Conservation (phyloP, 2,113 vertebrate species). For the Stegastes partitus region DNA sequence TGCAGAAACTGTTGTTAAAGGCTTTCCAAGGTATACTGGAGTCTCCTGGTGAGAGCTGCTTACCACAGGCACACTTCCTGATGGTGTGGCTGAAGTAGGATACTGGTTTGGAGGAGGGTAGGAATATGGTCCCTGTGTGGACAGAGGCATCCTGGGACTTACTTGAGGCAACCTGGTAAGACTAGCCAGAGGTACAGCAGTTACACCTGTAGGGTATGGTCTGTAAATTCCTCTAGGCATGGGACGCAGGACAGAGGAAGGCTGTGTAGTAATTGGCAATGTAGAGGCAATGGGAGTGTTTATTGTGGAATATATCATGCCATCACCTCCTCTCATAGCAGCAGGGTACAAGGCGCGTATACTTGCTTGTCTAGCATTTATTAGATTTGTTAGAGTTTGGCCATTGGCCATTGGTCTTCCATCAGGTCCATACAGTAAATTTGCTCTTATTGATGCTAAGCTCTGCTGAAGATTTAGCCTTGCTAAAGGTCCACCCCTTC, state of each 20-base stretch:
- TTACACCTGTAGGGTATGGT: slow-evolving; percentile 88
- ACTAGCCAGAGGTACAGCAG: slow-evolving; percentile 92
- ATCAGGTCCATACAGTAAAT: slow-evolving; percentile 91
- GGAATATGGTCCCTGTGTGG: slow-evolving; percentile 88
- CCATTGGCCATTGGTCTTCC: slow-evolving; percentile 82
- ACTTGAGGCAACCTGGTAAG: slow-evolving; percentile 91
- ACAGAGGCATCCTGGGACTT: slow-evolving; percentile 89
- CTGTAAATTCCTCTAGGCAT: slow-evolving; percentile 92
- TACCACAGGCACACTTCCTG: slow-evolving; percentile 66
- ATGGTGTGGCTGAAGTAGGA: slow-evolving; percentile 75
- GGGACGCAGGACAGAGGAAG: slow-evolving; percentile 90
- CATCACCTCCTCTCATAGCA: slow-evolving; percentile 92
- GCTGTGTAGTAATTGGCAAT: slow-evolving; percentile 98
- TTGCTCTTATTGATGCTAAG: slow-evolving; percentile 87
- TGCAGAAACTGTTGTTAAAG: slow-evolving; percentile 71
- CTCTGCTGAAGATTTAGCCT: slow-evolving; percentile 87
- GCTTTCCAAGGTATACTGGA: slow-evolving; percentile 93
- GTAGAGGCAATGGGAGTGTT: slow-evolving; percentile 98
- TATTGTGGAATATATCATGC: slow-evolving; percentile 99
- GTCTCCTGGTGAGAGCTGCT: slow-evolving; percentile 85
- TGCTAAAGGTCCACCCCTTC: slow-evolving; percentile 81
- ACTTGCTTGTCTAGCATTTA: slow-evolving; percentile 87
- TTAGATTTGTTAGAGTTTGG: slow-evolving; percentile 88
- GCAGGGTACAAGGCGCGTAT: slow-evolving; percentile 92
- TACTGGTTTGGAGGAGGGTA: slow-evolving; percentile 87